These are phyloP conservation scores for Centropus bengalensis DNA, from an alignment of 2,113 vertebrate species.

Conservation along the genomic window DNA sequence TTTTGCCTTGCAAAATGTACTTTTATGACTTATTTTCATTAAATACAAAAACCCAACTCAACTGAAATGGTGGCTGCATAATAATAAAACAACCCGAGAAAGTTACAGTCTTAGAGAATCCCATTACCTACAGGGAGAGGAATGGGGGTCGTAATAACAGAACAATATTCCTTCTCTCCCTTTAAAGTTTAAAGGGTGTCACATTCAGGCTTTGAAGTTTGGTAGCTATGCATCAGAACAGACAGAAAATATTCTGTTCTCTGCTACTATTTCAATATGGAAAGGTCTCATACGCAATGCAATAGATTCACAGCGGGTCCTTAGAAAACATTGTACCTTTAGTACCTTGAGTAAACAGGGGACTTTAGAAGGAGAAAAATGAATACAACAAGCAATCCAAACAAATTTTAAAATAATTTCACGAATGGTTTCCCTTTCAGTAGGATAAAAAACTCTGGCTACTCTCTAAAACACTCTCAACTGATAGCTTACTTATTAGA, in stretches of 20 bases:
- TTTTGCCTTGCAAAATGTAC: not conserved
- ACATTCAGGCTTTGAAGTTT: not conserved
- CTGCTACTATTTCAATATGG: constrained; percentile 26
- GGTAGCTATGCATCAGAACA: not conserved
- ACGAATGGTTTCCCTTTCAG: constrained; percentile 70
- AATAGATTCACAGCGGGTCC: constrained; percentile 50
- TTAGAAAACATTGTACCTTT: constrained; percentile 31
- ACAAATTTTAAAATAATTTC: constrained; percentile 74
- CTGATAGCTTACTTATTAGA: constrained; percentile 74
- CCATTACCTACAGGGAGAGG: not conserved
- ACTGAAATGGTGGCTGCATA: not conserved
- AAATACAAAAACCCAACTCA: not conserved
- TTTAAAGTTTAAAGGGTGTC: not conserved
- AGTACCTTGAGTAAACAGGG: constrained; percentile 40
- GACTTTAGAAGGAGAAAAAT: constrained; percentile 34
- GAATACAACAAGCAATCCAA: constrained; percentile 65
- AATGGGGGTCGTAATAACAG: not conserved
- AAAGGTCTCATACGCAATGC: constrained; percentile 38
- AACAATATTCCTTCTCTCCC: not conserved
- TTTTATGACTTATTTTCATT: not conserved
- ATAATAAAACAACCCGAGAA: not conserved
- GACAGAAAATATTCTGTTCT: not conserved
- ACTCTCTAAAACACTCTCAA: constrained; percentile 69
- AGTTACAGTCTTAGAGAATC: not conserved
- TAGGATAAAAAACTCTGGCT: constrained; percentile 52